Percentiles rank a stretch among this genome's conserved stretches.
Evolutionary conservation across 2,113 vertebrate genomes (phyloP).

Genomic region (Tragelaphus buxtoni): DNA sequence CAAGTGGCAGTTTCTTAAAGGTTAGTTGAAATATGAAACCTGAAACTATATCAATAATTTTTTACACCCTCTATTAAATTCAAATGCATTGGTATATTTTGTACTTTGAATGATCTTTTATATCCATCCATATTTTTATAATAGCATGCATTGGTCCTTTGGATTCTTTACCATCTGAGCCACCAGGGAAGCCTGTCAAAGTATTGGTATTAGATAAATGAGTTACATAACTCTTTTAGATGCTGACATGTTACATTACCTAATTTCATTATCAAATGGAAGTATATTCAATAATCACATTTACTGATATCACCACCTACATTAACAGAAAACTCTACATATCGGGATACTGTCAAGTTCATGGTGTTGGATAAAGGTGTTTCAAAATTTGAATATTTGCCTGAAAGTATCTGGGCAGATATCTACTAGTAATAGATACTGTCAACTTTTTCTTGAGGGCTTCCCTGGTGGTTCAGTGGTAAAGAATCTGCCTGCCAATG

Average conservation of each 20-base stretch:
- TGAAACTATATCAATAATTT: neutral
- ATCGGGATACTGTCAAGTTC: neutral
- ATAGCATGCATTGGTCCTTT: neutral
- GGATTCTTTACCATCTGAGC: neutral
- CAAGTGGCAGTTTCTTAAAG: neutral
- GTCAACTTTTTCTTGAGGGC: neutral
- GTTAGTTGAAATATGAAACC: neutral
- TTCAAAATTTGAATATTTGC: neutral
- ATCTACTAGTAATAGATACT: neutral
- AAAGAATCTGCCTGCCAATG: neutral
- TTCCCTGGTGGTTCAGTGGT: neutral
- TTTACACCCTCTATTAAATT: neutral
- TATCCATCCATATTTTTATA: neutral
- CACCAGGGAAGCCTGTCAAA: neutral
- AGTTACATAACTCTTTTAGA: neutral
- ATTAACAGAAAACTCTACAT: neutral
- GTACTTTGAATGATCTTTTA: neutral
- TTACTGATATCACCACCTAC: neutral
- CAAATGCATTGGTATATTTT: neutral
- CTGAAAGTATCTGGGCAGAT: neutral
- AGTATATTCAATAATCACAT: neutral
- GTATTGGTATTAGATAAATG: neutral
- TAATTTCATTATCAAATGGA: neutral
- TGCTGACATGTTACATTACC: neutral
- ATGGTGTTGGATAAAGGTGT: neutral